Conservation (phyloP, 1,140 invertebrate species). For the Drosophila carrolli region DNA sequence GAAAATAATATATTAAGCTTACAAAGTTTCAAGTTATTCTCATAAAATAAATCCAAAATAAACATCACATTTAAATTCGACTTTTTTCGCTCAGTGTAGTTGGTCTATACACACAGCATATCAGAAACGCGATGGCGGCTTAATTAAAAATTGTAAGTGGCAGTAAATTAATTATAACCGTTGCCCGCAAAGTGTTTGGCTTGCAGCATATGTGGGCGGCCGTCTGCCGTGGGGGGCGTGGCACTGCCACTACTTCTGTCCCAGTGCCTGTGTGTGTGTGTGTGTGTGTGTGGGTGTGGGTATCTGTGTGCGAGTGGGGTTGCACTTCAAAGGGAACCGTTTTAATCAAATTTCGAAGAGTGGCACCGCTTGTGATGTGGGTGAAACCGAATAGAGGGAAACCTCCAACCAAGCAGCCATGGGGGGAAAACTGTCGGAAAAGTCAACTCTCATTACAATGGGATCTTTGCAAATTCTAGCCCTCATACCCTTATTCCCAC, state of each 20-base stretch:
- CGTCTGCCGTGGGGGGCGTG: slow-evolving; percentile 18
- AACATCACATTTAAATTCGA: neutral
- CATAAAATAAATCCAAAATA: too few relatives aligned
- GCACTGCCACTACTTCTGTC: slow-evolving; percentile 24
- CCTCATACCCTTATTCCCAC: neutral
- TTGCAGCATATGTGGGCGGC: slow-evolving; percentile 65
- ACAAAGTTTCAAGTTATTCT: neutral
- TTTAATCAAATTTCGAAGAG: slow-evolving; percentile 72
- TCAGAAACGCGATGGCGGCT: slow-evolving; percentile 54
- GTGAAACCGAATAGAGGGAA: slow-evolving; percentile 9
- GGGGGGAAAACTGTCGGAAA: neutral
- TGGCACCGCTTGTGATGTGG: slow-evolving; percentile 40
- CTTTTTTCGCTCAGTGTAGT: neutral
- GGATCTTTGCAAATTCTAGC: slow-evolving; percentile 17
- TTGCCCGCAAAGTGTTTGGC: slow-evolving; percentile 76
- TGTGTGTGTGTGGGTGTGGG: slow-evolving; percentile 12
- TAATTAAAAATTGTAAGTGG: slow-evolving; percentile 82
- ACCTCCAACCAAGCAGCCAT: neutral
- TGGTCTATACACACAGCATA: slow-evolving; percentile 23
- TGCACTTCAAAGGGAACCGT: slow-evolving; percentile 71
- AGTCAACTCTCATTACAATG: slow-evolving; percentile 36
- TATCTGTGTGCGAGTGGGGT: slow-evolving; percentile 20
- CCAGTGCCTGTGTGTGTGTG: slow-evolving; percentile 8
- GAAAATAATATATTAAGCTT: neutral
- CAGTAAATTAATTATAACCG: slow-evolving; percentile 81